phyloP scores from a whole-genome alignment of 1,140 invertebrate genomes.

The Sinonovacula constricta region DNA sequence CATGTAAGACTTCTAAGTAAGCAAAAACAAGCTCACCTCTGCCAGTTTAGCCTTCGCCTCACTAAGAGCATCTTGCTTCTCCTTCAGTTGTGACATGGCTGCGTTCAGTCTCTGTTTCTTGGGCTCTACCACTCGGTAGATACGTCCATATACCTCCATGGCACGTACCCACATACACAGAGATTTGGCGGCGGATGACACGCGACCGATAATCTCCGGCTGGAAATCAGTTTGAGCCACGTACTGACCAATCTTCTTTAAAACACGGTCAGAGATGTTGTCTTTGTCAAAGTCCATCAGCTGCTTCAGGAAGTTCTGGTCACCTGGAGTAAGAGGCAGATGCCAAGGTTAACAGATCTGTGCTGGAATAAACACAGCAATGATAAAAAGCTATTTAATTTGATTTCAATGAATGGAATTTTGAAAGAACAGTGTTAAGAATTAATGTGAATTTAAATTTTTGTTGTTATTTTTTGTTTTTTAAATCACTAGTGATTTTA shows the following conservation, averaged over 20 bases:
- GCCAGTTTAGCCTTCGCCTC: constrained; percentile 87
- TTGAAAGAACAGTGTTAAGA: too few relatives aligned
- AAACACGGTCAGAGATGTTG: constrained; percentile 88
- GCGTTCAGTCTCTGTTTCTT: constrained; percentile 88
- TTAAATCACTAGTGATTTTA: too few relatives aligned
- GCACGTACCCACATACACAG: constrained; percentile 94
- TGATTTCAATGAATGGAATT: too few relatives aligned
- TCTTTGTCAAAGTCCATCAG: constrained; percentile 92
- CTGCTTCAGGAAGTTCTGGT: constrained; percentile 81
- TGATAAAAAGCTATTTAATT: too few relatives aligned
- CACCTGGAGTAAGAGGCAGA: constrained; percentile 71
- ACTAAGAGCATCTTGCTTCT: constrained; percentile 87
- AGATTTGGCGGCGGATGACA: constrained; percentile 87
- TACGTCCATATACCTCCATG: constrained; percentile 92
- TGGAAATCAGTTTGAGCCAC: constrained; percentile 90
- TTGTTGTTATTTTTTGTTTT: too few relatives aligned
- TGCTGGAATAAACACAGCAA: too few relatives aligned
- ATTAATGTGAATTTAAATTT: too few relatives aligned
- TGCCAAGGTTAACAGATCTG: too few relatives aligned
- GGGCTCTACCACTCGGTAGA: constrained; percentile 90
- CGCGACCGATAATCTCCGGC: constrained; percentile 85
- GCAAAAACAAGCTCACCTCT: constrained; percentile 72
- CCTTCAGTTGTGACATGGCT: constrained; percentile 84
- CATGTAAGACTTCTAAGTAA: too few relatives aligned
- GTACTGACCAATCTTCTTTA: constrained; percentile 89